phyloP scores from a whole-genome alignment of 1,140 invertebrate species.

The Zelostemma sp. region DNA sequence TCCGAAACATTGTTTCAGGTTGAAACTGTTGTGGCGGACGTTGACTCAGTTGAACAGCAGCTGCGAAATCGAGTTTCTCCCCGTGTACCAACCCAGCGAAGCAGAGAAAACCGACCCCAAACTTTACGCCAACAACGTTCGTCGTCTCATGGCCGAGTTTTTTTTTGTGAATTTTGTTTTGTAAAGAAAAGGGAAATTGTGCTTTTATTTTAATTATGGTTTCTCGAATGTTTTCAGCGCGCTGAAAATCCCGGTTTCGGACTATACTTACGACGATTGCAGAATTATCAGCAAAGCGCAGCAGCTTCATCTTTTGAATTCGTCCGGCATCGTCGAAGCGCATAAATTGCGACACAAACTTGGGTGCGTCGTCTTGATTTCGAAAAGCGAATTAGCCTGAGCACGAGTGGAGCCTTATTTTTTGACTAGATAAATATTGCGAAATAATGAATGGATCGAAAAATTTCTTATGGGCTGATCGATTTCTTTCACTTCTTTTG shows the following conservation, averaged over 20 bases:
- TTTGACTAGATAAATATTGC: no score
- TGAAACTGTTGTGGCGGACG: slow-evolving; percentile 90
- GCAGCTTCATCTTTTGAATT: slow-evolving; percentile 82
- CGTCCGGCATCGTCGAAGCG: slow-evolving; percentile 81
- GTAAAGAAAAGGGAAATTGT: no score
- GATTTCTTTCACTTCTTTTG: no score
- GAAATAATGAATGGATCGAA: no score
- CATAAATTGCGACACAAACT: slow-evolving; percentile 80
- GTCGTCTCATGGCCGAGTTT: slow-evolving; percentile 91
- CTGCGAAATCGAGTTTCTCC: slow-evolving; percentile 95
- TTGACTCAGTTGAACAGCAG: slow-evolving; percentile 90
- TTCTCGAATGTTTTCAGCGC: slow-evolving; percentile 79
- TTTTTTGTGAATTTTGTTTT: background rate
- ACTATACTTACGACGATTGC: slow-evolving; percentile 95
- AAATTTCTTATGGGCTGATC: no score
- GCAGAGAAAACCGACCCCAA: slow-evolving; percentile 90
- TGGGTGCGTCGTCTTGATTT: slow-evolving; percentile 74
- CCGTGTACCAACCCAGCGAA: slow-evolving; percentile 89
- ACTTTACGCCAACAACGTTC: slow-evolving; percentile 91
- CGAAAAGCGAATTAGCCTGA: no score
- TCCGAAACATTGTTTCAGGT: slow-evolving; percentile 73
- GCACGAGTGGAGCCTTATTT: no score
- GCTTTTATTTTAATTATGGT: no score
- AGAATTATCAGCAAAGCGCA: slow-evolving; percentile 85
- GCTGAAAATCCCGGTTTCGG: slow-evolving; percentile 85